phyloP scores from a whole-genome alignment of 2,888 invertebrate species.

The Chromoteleia sp. region DNA sequence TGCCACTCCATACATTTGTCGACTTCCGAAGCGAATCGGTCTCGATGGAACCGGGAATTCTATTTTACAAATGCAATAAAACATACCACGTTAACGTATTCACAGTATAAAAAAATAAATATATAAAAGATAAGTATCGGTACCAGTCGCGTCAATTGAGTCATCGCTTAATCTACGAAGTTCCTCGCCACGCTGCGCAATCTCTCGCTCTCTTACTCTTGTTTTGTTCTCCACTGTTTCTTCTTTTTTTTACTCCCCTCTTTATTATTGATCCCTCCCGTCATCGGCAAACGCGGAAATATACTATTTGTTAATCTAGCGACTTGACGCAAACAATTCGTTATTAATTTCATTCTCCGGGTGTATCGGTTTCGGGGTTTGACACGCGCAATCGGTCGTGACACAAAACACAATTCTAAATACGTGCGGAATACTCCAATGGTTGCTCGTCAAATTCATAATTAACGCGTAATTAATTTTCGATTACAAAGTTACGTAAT shows the following conservation, averaged over 20 bases:
- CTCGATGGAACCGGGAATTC: slow-evolving; percentile 31
- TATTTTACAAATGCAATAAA: slow-evolving; percentile 46
- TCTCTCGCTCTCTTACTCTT: no score
- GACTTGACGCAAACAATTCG: slow-evolving; percentile 8
- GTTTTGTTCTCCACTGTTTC: no score
- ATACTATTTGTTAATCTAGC: slow-evolving; percentile 12
- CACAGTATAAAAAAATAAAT: slow-evolving; percentile 56
- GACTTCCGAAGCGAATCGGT: slow-evolving; percentile 34
- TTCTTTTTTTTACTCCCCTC: neutral
- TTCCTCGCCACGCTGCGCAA: neutral
- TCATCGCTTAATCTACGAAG: slow-evolving; percentile 7
- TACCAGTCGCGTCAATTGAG: slow-evolving; percentile 20
- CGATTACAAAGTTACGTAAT: slow-evolving; percentile 37
- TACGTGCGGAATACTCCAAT: neutral
- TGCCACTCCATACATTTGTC: slow-evolving; percentile 30
- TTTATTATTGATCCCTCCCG: neutral
- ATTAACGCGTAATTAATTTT: slow-evolving; percentile 48
- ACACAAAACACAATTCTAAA: neutral
- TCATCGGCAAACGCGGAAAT: neutral
- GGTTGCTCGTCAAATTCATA: slow-evolving; percentile 27
- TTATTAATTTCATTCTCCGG: slow-evolving; percentile 7
- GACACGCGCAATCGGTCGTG: slow-evolving; percentile 3
- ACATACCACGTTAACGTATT: slow-evolving; percentile 35
- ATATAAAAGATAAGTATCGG: slow-evolving; percentile 41
- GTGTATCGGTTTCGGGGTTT: slow-evolving; percentile 13